Evolutionary conservation across 1,140 invertebrate genomes (phyloP).

Genomic region (Bombus superbus): DNA sequence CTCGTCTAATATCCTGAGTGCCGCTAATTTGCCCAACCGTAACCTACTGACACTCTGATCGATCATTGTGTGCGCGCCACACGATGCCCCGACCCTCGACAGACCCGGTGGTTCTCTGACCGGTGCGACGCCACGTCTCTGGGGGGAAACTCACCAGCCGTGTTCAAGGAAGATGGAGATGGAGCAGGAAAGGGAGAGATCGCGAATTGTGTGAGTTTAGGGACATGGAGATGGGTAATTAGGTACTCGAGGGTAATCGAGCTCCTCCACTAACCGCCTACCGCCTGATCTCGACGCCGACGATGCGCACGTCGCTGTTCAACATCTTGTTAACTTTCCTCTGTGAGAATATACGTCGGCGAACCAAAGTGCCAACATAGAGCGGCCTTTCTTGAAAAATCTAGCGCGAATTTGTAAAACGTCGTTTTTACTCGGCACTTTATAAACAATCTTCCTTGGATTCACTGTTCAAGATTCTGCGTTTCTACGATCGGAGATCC

Average conservation of each 20-base stretch:
- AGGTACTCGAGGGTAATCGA: slow-evolving; percentile 71
- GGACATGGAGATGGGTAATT: slow-evolving; percentile 68
- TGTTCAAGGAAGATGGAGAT: slow-evolving; percentile 33
- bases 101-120: background rate
- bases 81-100: background rate
- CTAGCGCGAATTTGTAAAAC: background rate
- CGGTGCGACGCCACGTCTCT: background rate
- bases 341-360: background rate
- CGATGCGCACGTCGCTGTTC: slow-evolving; percentile 38
- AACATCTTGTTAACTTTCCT: slow-evolving; percentile 36
- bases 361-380: too few species aligned
- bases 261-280: slow-evolving; percentile 47
- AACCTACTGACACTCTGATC: slow-evolving; percentile 75
- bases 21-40: slow-evolving; percentile 77
- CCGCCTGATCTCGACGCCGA: slow-evolving; percentile 35
- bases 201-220: slow-evolving; percentile 33
- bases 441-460: background rate
- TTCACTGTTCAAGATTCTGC: background rate
- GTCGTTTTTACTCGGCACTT: background rate
- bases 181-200: slow-evolving; percentile 36
- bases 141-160: background rate
- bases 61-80: slow-evolving; percentile 65
- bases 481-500: background rate
- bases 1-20: slow-evolving; percentile 79
- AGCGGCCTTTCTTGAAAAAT: background rate